Percentiles rank a stretch among this genome's conserved stretches.
Evolutionary conservation across 1,140 invertebrate genomes (phyloP).

Genomic region (Scaptomyza montana): DNA sequence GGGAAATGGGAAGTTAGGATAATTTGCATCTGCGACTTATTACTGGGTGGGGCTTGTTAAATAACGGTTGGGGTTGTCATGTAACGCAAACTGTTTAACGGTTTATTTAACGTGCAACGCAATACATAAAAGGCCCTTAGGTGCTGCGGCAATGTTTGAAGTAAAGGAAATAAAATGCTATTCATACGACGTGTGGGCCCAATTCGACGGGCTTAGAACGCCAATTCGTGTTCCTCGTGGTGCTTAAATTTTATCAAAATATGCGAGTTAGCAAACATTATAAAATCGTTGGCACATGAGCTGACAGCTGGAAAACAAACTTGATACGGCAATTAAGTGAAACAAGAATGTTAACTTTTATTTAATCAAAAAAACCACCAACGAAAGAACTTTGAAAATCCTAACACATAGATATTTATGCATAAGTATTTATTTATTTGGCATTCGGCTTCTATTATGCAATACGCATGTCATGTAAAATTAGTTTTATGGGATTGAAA

Average conservation of each 20-base stretch:
- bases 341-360: not conserved
- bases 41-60: constrained; percentile 8
- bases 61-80: constrained; percentile 4
- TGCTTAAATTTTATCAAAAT: constrained; percentile 52
- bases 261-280: constrained; percentile 22
- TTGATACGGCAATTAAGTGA: constrained; percentile 25
- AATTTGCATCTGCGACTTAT: not conserved
- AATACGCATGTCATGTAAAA: not conserved
- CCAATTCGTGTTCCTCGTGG: constrained; percentile 29
- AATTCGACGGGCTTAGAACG: constrained; percentile 19
- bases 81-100: constrained; percentile 17
- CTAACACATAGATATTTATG: no score
- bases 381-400: no score
- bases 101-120: constrained; percentile 15
- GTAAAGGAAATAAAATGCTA: constrained; percentile 61
- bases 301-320: constrained; percentile 10
- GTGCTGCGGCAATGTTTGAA: constrained; percentile 28
- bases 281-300: constrained; percentile 27
- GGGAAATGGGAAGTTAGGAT: not conserved
- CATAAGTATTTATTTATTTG: no score
- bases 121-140: constrained; percentile 17
- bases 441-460: no score
- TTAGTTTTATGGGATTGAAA: constrained; percentile 18
- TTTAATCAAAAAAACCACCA: no score
- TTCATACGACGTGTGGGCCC: constrained; percentile 54